Percentiles rank a stretch among this genome's conserved stretches.
Evolutionary conservation across 2,113 vertebrate species (phyloP).

Genomic region (Rhegmatorhina hoffmannsi): DNA sequence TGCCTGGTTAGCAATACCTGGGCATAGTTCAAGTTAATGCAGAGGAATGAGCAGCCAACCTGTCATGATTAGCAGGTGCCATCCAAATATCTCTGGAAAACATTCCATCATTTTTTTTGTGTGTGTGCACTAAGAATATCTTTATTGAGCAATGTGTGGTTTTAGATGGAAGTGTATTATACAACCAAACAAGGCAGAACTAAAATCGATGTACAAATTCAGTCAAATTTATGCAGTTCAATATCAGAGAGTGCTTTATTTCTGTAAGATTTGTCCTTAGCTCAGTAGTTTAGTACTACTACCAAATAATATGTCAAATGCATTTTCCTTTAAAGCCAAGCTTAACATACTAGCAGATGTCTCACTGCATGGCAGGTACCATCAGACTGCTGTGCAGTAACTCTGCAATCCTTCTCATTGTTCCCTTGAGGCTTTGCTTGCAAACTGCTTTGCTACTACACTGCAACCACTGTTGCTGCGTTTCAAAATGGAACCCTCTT

Average conservation of each 20-base stretch:
- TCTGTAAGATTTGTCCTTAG: neutral
- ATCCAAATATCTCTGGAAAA: conserved; percentile 10
- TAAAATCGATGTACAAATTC: neutral
- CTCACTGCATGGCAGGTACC: neutral
- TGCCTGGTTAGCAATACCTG: neutral
- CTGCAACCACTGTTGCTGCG: neutral
- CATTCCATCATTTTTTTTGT: neutral
- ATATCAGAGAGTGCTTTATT: conserved; percentile 20
- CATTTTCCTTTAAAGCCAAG: conserved; percentile 12
- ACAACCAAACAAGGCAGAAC: neutral
- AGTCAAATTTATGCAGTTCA: conserved; percentile 15
- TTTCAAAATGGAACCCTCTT: neutral
- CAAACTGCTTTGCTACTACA: neutral
- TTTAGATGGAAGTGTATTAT: neutral
- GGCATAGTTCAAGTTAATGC: neutral
- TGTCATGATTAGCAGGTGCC: conserved; percentile 12
- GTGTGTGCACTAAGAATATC: neutral
- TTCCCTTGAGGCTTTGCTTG: neutral
- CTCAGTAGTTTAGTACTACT: neutral
- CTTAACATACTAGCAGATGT: neutral
- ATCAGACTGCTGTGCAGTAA: neutral
- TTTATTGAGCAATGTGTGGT: neutral
- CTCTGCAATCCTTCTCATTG: neutral
- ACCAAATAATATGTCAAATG: conserved; percentile 22
- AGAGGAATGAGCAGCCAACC: neutral